Conservation (phyloP, 2,113 vertebrate species). For the Gnathonemus echidnorhynchus region DNA sequence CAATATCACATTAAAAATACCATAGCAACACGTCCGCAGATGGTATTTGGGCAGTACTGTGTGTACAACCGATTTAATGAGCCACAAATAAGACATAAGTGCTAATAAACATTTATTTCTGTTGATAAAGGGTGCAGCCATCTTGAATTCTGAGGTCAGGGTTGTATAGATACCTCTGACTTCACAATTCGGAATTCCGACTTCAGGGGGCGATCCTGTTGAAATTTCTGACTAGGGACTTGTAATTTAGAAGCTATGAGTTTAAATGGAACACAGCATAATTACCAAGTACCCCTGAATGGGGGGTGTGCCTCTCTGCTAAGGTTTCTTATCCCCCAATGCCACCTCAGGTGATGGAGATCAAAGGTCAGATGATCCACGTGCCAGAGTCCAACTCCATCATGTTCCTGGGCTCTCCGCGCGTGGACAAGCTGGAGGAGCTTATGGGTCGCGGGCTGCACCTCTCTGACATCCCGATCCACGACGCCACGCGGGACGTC, state of each 20-base stretch:
- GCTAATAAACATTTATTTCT: neutral
- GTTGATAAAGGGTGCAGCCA: neutral
- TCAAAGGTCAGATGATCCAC: slow-evolving; percentile 98
- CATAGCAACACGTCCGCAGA: neutral
- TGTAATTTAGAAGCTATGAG: neutral
- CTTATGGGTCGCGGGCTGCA: slow-evolving; percentile 93
- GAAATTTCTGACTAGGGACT: neutral
- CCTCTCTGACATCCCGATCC: slow-evolving; percentile 94
- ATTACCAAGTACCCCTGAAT: neutral
- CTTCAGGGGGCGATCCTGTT: neutral
- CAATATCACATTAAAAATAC: neutral
- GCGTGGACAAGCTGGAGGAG: slow-evolving; percentile 95
- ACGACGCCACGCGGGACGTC: slow-evolving; percentile 92
- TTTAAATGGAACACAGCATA: neutral
- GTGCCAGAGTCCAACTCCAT: slow-evolving; percentile 86
- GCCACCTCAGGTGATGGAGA: slow-evolving; percentile 83
- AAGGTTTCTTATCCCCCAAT: neutral
- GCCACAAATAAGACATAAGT: neutral
- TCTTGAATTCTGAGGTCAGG: neutral
- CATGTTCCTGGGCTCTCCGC: slow-evolving; percentile 92
- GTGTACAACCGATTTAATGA: neutral
- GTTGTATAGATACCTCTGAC: neutral
- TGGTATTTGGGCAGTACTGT: neutral
- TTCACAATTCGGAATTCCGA: no score
- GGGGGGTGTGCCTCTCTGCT: neutral